phyloP scores from a whole-genome alignment of 1,140 invertebrate species.

The Stratiolaelaps scimitus region DNA sequence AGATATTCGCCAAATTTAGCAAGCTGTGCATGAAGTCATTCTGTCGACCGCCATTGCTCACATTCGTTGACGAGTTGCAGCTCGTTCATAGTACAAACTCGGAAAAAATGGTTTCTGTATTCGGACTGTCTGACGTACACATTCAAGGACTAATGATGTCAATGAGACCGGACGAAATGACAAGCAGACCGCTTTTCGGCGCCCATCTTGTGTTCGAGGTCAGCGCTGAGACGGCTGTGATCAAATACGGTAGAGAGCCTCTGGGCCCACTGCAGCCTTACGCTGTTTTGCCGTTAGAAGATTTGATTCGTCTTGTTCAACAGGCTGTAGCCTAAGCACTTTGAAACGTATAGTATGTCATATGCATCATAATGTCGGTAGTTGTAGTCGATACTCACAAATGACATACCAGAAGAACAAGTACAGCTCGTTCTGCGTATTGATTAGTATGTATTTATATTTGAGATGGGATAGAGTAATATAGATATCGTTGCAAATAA shows the following conservation, averaged over 20 bases:
- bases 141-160: slow-evolving; percentile 4
- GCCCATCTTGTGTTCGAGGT: slow-evolving; percentile 2
- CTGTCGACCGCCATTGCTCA: not conserved
- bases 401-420: no score
- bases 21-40: not conserved
- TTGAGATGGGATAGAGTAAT: no score
- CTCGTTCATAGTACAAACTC: not conserved
- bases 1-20: not conserved
- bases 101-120: not conserved
- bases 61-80: not conserved
- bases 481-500: no score
- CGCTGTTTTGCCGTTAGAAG: no score
- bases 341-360: no score
- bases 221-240: not conserved
- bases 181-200: not conserved
- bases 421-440: no score
- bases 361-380: no score
- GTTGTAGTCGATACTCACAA: no score
- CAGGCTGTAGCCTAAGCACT: no score
- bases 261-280: not conserved
- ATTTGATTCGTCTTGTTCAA: no score
- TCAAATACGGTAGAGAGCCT: not conserved
- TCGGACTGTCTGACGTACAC: not conserved
- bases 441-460: no score
- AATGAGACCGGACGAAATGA: not conserved